phyloP scores from a whole-genome alignment of 1,140 invertebrate genomes.

The Saccostrea echinata region DNA sequence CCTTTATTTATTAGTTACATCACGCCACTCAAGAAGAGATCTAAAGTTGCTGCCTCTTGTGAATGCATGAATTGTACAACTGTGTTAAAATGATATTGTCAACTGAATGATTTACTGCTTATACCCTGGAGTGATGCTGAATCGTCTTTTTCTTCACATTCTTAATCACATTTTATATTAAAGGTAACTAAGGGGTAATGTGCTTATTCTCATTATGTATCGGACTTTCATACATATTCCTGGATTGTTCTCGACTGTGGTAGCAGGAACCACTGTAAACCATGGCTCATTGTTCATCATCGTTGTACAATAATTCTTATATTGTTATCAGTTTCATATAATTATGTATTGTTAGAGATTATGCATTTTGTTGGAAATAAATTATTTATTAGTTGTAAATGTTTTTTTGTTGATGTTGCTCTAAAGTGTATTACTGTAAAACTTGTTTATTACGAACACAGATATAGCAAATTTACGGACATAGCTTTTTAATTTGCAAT shows the following conservation, averaged over 20 bases:
- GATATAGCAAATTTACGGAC: too few species aligned
- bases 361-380: constrained; percentile 30
- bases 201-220: background rate
- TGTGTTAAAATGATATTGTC: background rate
- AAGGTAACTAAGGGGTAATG: background rate
- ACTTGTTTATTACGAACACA: too few species aligned
- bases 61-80: background rate
- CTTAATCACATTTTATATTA: background rate
- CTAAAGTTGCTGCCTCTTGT: background rate
- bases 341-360: constrained; percentile 26
- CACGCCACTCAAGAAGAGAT: background rate
- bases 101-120: background rate
- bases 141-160: background rate
- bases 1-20: background rate
- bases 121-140: background rate
- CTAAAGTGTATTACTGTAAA: too few species aligned
- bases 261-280: background rate
- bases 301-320: background rate
- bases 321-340: background rate
- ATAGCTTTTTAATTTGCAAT: too few species aligned
- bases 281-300: background rate
- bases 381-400: background rate
- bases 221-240: background rate
- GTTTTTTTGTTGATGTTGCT: too few species aligned
- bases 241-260: background rate